These are phyloP conservation scores for Enteromius thamalakanensis DNA, from an alignment of 2,797 vertebrate species.

Conservation along the genomic window DNA sequence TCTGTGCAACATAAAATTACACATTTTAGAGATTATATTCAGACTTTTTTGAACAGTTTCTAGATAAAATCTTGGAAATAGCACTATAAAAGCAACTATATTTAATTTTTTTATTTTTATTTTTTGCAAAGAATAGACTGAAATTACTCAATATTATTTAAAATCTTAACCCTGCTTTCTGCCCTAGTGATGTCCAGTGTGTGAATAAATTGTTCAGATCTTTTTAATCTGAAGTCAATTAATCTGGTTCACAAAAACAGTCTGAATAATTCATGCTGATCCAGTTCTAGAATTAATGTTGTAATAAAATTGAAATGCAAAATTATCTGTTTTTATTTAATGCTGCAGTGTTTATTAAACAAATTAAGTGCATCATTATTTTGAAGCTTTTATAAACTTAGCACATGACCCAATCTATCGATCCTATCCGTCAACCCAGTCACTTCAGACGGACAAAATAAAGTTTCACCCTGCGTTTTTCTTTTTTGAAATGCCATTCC, in stretches of 20 bases:
- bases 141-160: neutral
- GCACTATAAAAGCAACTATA: neutral
- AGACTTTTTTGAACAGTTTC: neutral
- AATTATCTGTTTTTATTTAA: neutral
- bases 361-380: neutral
- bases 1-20: neutral
- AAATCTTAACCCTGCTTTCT: neutral
- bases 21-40: neutral
- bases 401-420: neutral
- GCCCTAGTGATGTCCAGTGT: neutral
- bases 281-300: neutral
- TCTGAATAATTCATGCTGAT: neutral
- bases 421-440: neutral
- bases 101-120: neutral
- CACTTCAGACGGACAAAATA: neutral
- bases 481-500: neutral
- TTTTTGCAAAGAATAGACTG: neutral
- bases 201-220: neutral
- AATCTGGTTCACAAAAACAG: neutral
- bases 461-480: neutral
- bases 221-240: neutral
- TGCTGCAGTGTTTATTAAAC: neutral
- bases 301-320: neutral
- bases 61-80: neutral
- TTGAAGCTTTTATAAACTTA: neutral